Evolutionary conservation across 2,113 vertebrate species (phyloP), one percentile per base, ranked within the genome.

Genomic region (Mohoua ochrocephala): DNA sequence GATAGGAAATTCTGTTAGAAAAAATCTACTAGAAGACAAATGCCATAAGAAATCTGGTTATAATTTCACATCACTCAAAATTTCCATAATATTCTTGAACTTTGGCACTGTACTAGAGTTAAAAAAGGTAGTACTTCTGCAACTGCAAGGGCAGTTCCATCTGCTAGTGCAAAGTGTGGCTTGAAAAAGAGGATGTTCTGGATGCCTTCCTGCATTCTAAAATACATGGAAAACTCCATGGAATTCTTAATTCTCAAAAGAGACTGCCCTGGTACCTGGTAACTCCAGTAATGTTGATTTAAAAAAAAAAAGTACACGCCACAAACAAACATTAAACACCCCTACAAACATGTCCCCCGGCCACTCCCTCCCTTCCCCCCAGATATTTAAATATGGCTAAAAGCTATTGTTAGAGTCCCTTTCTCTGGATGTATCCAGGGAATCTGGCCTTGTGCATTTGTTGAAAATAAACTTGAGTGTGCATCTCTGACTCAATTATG

Each of bases 291-390:
- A 47, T 57, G 33, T 42, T 12, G 2, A 60, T 91, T 35, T 10
- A 13, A 33, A 37, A 41, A 33, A 26, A 16, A 21, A 21, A 60
- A 12, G 7, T 21, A 28, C 5, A 13, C 12, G 33, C 7, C 37
- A 53, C 2, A 6, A 35, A 2, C 22, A 73, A 79, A 76, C 76
- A 33, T 11, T 16, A 61, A 44, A 33, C n/a, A 33, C 18, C 5
- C 10, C 4, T 16, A 30, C 24, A 52, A 30, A 54, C 13, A 21
- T 24, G 19, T 30, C 35, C 7, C 37, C 9, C 9, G 37, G 15
- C 27, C 7, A 3, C 6, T 12, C 1, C 6, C 8, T 20, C 2
- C 8, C 5, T 2, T 2, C 2, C 27, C 2, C 2, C 33, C 11
- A 2, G 19, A 6, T 67, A 63, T 59, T 70, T 83, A 45, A 71